Evolutionary conservation across 2,888 invertebrate genomes (phyloP), one percentile per base, ranked within the genome.

Genomic region (Colostygia pectinataria): DNA sequence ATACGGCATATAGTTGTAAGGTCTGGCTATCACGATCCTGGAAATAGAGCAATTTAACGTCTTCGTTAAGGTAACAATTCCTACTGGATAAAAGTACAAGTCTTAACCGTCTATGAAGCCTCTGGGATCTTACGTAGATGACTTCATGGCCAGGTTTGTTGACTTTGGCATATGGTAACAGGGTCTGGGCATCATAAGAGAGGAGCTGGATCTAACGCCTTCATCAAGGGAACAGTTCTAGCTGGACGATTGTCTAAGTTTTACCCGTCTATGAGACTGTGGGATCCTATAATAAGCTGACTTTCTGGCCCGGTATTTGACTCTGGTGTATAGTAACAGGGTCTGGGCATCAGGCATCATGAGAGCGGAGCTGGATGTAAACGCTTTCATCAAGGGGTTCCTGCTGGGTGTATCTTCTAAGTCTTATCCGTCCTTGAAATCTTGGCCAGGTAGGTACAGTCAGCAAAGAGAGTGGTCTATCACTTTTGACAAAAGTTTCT

Each of bases 21-120:
- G n/a, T n/a, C n/a, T n/a, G n/a, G n/a, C n/a, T n/a, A n/a, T n/a
- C n/a, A n/a, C n/a, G n/a, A n/a, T n/a, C n/a, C n/a, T n/a, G n/a
- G n/a, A n/a, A n/a, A n/a, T n/a, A n/a, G n/a, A n/a, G n/a, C n/a
- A n/a, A n/a, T n/a, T n/a, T n/a, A n/a, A n/a, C n/a, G n/a, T n/a
- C n/a, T n/a, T n/a, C n/a, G n/a, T n/a, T n/a, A n/a, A n/a, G n/a
- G n/a, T n/a, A n/a, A n/a, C n/a, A n/a, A n/a, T 98, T 41, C 98
- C 98, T 0, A 77, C 71, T 4, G 92, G 91, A 36, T 97, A 97
- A 96, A 91, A 92, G 55, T 87, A 91, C 61, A 95, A 93, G 83
- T 94, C 95, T 53, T 97, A 97, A 86, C 97, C 97, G 0, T 97
- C 97, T 4, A 90, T 97, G 72, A 98, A 98, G 78, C 96, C 97